Evolutionary conservation across 2,113 vertebrate species (phyloP).

Genomic region (Bos indicus): DNA sequence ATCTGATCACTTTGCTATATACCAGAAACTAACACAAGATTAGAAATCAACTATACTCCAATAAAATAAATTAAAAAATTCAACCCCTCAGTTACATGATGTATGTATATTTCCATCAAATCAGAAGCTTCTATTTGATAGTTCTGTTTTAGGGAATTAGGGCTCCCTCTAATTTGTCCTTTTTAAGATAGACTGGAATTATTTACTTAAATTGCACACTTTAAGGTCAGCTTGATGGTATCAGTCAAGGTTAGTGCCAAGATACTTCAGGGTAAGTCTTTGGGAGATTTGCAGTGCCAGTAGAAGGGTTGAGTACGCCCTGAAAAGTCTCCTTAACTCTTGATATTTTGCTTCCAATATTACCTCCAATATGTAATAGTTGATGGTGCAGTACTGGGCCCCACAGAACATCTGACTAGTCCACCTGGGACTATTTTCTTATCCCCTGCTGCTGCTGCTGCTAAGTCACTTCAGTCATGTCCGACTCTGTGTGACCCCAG

Average conservation of each 20-base stretch:
- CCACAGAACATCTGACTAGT: not conserved
- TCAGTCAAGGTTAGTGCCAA: not conserved
- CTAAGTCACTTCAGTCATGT: too few species aligned
- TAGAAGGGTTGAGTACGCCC: not conserved
- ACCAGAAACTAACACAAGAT: not conserved
- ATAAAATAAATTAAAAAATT: slow-evolving; percentile 6
- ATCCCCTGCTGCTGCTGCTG: not conserved
- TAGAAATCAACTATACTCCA: not conserved
- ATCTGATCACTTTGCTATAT: not conserved
- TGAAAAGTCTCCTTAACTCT: not conserved
- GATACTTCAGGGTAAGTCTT: not conserved
- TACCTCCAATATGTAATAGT: not conserved
- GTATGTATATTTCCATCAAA: not conserved
- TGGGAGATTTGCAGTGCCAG: not conserved
- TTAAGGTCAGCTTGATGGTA: not conserved
- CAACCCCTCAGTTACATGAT: not conserved
- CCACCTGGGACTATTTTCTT: not conserved
- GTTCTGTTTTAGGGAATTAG: not conserved
- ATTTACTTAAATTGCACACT: not conserved
- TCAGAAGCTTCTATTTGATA: not conserved
- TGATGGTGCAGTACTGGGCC: not conserved
- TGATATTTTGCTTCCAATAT: not conserved
- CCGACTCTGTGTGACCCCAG: too few species aligned
- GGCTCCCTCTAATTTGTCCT: not conserved
- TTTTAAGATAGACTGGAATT: not conserved